Percentiles rank a stretch among this genome's conserved stretches.
These are phyloP conservation scores for Ameiurus melas DNA, from an alignment of 2,113 vertebrate genomes.

Conservation along the genomic window DNA sequence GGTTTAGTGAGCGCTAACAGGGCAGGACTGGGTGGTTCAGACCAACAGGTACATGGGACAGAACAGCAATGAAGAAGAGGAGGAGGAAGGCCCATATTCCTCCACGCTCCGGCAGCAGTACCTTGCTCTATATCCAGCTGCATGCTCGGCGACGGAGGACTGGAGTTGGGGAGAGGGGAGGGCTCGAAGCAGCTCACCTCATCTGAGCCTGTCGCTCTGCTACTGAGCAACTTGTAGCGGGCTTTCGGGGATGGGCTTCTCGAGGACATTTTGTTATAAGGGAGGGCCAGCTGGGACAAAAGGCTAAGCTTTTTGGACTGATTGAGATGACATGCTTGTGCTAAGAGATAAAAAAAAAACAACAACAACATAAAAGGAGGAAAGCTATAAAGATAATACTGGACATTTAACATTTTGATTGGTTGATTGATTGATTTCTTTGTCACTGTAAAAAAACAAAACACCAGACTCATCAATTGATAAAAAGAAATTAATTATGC, in stretches of 20 bases:
- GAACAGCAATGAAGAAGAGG: conserved; percentile 46
- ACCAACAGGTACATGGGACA: conserved; percentile 39
- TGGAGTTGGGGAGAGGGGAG: conserved; percentile 61
- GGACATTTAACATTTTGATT: neutral
- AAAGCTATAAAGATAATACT: conserved; percentile 40
- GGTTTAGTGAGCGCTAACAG: conserved; percentile 36
- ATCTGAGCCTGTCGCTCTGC: conserved; percentile 46
- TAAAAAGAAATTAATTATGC: neutral
- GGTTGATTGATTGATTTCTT: too few relatives aligned
- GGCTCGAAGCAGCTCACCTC: conserved; percentile 60
- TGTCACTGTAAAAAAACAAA: too few relatives aligned
- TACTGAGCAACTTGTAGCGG: conserved; percentile 61
- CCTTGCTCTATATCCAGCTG: conserved; percentile 82
- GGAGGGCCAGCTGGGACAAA: conserved; percentile 83
- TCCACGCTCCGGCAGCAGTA: conserved; percentile 68
- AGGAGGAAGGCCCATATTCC: conserved; percentile 42
- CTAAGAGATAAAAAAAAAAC: conserved; percentile 67
- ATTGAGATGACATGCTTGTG: conserved; percentile 71
- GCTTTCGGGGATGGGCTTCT: conserved; percentile 67
- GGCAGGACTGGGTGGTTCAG: conserved; percentile 43
- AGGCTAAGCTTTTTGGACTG: conserved; percentile 79
- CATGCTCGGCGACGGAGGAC: conserved; percentile 66
- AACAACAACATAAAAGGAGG: conserved; percentile 51
- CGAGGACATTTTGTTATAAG: conserved; percentile 72
- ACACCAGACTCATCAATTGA: too few relatives aligned